Evolutionary conservation across 2,888 invertebrate species (phyloP), one percentile per base, ranked within the genome.

Genomic region (Chymomyza fuscimana): DNA sequence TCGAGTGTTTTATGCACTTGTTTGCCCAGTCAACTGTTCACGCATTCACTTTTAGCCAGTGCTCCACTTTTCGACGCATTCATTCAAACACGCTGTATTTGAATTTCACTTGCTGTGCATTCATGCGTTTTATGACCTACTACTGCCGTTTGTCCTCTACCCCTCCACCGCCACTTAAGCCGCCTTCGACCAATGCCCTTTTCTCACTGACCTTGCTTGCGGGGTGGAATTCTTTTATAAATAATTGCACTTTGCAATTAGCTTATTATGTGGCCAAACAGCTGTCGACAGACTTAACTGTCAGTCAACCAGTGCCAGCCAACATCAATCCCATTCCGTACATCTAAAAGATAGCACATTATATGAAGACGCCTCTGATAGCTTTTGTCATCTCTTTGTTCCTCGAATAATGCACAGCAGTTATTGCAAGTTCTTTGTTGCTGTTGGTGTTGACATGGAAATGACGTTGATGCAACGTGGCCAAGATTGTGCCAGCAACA

Each of bases 11-110:
- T 76, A 58, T 69, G 61, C 65, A 68, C 72, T 72, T 72, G 66
- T 78, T 82, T 82, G 68, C 65, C 51, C 72, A 82, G 81, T 72
- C 70, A 80, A 80, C 78, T 78, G 82, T 76, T 70, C 64, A 74
- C 61, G 65, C 72, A 74, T 80, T 78, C 72, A 74, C 69, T 72
- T n/a, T 78, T 70, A 60, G 65, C 65, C 52, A 12, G 10, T 16
- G 64, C 36, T 63, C 62, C 69, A 66, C 72, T 72, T 72, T 56
- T 76, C 69, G 69, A 69, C 69, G 73, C 80, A 76, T 82, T 80
- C 78, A 56, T 65, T 19, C 29, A 12, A 46, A 40, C 36, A 65
- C 25, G 46, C 29, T 58, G 66, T 70, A 65, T 66, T 67, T 67
- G 67, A 70, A 72, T 76, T 74, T 70, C 68, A 74, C 74, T 76